Evolutionary conservation across 2,797 vertebrate species (phyloP).

Genomic region (Cyprinodon diabolis): DNA sequence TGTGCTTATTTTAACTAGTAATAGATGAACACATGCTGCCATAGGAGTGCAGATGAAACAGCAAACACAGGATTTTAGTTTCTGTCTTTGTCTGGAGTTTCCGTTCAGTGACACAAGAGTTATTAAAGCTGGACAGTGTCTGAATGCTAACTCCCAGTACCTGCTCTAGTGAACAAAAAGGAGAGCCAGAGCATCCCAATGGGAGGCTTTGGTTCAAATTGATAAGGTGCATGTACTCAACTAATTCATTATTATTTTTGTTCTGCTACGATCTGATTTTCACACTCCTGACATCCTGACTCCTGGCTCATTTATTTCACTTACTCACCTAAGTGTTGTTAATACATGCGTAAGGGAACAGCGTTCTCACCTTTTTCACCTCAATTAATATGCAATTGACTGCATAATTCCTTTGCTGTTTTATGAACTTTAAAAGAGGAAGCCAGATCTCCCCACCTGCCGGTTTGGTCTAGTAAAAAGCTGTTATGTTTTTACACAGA

Average conservation of each 20-base stretch:
- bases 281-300: conserved; percentile 50
- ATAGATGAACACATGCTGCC: conserved; percentile 70
- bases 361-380: conserved; percentile 2
- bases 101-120: conserved; percentile 59
- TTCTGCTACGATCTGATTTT: conserved; percentile 55
- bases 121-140: conserved; percentile 63
- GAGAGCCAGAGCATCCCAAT: conserved; percentile 60
- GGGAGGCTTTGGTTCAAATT: conserved; percentile 51
- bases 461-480: not conserved
- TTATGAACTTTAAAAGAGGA: not conserved
- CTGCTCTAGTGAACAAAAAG: conserved; percentile 64
- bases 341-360: conserved; percentile 9
- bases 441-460: not conserved
- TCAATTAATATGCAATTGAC: conserved; percentile 7
- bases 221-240: conserved; percentile 51
- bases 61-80: conserved; percentile 24
- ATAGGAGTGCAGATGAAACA: conserved; percentile 61
- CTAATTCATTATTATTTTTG: conserved; percentile 60
- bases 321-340: conserved; percentile 27
- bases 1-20: conserved; percentile 45
- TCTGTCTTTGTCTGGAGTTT: conserved; percentile 17
- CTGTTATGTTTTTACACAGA: not conserved
- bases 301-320: conserved; percentile 34
- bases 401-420: not conserved
- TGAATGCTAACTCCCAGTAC: conserved; percentile 63